A percentile compares a stretch with the other conserved stretches of the same genome.
These are phyloP conservation scores for Rhagonycha lutea DNA, from an alignment of 2,888 invertebrate genomes.

Conservation along the genomic window DNA sequence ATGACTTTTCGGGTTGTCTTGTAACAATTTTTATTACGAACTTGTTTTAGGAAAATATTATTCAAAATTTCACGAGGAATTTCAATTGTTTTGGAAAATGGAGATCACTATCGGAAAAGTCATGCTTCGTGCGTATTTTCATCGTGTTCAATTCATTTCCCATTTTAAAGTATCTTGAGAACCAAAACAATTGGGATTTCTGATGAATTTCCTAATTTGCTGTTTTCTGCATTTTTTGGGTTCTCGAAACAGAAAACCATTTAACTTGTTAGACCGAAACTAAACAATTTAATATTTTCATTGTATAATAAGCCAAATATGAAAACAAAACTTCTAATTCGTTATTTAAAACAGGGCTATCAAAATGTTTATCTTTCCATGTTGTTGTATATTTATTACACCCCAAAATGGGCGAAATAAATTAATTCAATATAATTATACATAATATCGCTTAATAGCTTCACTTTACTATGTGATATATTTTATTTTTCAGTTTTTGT, in stretches of 20 bases:
- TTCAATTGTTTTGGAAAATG: not conserved
- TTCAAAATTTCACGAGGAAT: not conserved
- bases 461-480: not conserved
- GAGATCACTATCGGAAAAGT: not conserved
- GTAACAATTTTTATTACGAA: not conserved
- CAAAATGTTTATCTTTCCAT: not conserved
- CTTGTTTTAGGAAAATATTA: not conserved
- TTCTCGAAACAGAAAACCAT: not conserved
- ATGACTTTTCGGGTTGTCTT: constrained; percentile 11
- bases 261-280: not conserved
- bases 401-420: not conserved
- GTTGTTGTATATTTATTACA: not conserved
- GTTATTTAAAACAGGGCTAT: not conserved
- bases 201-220: not conserved
- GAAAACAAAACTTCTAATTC: not conserved
- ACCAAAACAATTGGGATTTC: not conserved
- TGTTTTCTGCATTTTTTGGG: not conserved
- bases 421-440: too few relatives aligned
- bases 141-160: not conserved
- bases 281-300: not conserved
- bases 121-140: too few relatives aligned
- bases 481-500: not conserved
- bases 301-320: not conserved
- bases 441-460: not conserved
- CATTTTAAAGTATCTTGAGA: not conserved